Evolutionary conservation across 2,113 vertebrate species (phyloP), one percentile per base, ranked within the genome.

Genomic region (Pteruthius melanotis): DNA sequence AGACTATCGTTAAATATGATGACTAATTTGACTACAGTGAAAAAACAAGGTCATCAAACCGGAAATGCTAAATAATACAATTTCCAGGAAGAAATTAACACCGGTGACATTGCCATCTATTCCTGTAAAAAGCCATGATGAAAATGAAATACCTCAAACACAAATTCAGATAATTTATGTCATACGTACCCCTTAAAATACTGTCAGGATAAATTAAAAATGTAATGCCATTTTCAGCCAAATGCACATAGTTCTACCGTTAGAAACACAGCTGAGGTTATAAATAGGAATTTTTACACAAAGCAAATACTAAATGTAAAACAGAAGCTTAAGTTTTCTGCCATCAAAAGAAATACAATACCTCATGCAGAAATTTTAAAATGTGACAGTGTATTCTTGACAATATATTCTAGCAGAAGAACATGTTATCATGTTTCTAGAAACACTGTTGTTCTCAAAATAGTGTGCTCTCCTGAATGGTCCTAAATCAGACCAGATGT

Each of bases 81-180:
- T 89, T 93, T 96, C 92, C 74, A 65, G 91, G 89, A 97, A 97
- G 37, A 39, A 64, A 13, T 9, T 47, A 78, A 64, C 61, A 45
- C 80, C 90, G 39, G 40, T 88, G 89, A 87, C 65, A 35, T 89
- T 90, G 64, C 37, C 31, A 39, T 82, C 16, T 86, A 59, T 95
- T 96, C 86, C 89, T 94, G 79, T 96, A 89, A 94, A 96, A 96
- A 83, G 54, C 26, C 53, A 56, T 57, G 68, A 64, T 79, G 72
- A 96, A 97, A 94, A 86, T n/a, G 11, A 70, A 91, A 63, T 71
- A 80, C 93, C 71, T 93, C 30, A 92, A 87, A 95, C 44, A 87
- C 44, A 71, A 91, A 87, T 65, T 74, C 31, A 11, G 64, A 78
- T 92, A 52, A 84, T 80, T 95, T 33, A 59, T 85, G 85, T 66